Evolutionary conservation across 2,797 vertebrate genomes (phyloP).

Genomic region (Muscicapa striata): DNA sequence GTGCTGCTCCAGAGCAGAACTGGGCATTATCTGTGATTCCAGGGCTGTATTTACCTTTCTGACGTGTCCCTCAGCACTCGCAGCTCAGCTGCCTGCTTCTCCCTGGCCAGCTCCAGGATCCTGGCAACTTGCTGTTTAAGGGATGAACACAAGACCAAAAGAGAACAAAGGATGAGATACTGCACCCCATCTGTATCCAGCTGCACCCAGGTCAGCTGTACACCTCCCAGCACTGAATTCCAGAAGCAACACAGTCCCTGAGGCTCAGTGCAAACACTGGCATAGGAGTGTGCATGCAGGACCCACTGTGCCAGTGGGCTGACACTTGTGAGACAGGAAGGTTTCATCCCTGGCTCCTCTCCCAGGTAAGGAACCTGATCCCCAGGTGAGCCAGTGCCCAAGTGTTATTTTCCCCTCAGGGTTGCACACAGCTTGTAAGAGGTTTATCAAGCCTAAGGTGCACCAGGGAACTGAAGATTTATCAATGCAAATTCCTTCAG

Average conservation of each 20-base stretch:
- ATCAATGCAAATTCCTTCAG: neutral
- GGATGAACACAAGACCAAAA: neutral
- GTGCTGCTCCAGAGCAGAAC: neutral
- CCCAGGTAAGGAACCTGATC: neutral
- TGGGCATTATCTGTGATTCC: neutral
- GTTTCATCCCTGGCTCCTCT: neutral
- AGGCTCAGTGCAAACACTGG: neutral
- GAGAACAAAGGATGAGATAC: neutral
- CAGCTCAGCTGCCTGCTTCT: conserved; percentile 86
- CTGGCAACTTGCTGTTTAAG: conserved; percentile 85
- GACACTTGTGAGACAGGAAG: neutral
- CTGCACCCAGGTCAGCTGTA: neutral
- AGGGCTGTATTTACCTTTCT: conserved; percentile 74
- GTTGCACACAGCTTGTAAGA: neutral
- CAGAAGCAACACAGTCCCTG: rapidly evolving
- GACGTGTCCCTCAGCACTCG: conserved; percentile 81
- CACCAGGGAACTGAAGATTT: neutral
- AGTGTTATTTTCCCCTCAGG: neutral
- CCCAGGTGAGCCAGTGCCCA: neutral
- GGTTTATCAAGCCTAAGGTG: neutral
- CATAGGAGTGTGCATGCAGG: rapidly evolving
- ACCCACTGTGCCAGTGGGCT: neutral
- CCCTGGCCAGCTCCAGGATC: conserved; percentile 88
- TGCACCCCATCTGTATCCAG: neutral
- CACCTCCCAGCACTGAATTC: neutral